phyloP scores from a whole-genome alignment of 1,140 invertebrate genomes.

The Cryptotermes secundus region DNA sequence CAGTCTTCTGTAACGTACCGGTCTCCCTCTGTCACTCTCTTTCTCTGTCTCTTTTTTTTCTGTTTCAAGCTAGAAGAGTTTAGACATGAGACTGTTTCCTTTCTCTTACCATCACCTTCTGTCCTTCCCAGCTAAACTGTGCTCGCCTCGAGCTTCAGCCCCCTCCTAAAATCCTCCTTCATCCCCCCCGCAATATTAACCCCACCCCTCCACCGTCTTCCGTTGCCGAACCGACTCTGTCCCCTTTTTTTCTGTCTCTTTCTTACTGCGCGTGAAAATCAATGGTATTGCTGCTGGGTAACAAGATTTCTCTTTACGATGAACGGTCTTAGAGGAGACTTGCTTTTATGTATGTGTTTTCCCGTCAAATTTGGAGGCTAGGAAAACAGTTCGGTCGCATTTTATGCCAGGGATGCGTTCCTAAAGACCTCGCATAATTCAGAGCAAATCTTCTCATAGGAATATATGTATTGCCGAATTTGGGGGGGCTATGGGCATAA shows the following conservation, averaged over 20 bases:
- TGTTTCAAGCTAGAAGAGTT: not conserved
- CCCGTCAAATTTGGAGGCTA: not conserved
- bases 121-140: not conserved
- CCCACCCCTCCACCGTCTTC: not conserved
- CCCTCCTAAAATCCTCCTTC: not conserved
- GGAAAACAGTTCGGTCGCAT: no score
- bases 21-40: not conserved
- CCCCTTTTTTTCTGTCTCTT: not conserved
- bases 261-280: not conserved
- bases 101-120: not conserved
- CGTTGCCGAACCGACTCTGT: not conserved
- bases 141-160: not conserved
- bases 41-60: not conserved
- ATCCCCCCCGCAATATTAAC: not conserved
- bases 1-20: not conserved
- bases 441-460: no score
- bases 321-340: not conserved
- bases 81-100: not conserved
- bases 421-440: no score
- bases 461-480: no score
- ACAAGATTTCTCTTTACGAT: not conserved
- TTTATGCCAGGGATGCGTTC: no score
- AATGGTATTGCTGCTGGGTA: not conserved
- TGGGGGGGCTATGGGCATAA: no score
- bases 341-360: no score